Conservation (phyloP, 2,888 invertebrate species). For the Alsophila aescularia region DNA sequence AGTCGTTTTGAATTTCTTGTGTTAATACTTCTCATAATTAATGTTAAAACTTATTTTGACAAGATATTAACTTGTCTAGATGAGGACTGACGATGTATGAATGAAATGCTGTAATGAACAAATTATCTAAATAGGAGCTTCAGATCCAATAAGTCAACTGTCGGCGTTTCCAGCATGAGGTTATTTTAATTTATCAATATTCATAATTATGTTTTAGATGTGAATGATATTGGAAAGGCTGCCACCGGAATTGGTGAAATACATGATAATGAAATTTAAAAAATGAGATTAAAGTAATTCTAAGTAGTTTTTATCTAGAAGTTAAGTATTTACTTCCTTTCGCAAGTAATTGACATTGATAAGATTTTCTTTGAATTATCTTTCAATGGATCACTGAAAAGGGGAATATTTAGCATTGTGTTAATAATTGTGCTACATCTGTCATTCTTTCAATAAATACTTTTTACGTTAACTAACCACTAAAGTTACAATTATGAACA, state of each 20-base stretch:
- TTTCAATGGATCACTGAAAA: no score
- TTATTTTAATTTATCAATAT: slow-evolving; percentile 14
- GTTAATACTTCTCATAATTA: neutral
- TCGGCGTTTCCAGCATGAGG: slow-evolving; percentile 9
- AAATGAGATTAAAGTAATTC: neutral
- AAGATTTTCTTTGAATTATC: no score
- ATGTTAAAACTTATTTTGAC: neutral
- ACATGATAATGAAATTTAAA: neutral
- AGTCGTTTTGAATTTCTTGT: neutral
- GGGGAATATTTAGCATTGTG: no score
- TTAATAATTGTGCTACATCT: no score
- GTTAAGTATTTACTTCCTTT: slow-evolving; percentile 16
- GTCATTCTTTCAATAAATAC: no score
- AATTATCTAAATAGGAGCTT: slow-evolving; percentile 20
- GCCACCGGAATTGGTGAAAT: neutral
- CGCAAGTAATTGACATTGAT: no score
- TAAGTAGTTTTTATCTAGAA: neutral
- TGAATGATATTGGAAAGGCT: slow-evolving; percentile 17
- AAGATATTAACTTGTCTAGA: neutral
- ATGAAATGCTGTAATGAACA: slow-evolving; percentile 35
- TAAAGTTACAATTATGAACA: no score
- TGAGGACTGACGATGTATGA: slow-evolving; percentile 25
- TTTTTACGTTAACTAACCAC: no score
- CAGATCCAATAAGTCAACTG: slow-evolving; percentile 19
- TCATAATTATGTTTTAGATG: slow-evolving; percentile 11